Percentiles rank a stretch among this genome's conserved stretches.
These are phyloP conservation scores for Megaceryle torquata DNA, from an alignment of 2,113 vertebrate species.

Conservation along the genomic window DNA sequence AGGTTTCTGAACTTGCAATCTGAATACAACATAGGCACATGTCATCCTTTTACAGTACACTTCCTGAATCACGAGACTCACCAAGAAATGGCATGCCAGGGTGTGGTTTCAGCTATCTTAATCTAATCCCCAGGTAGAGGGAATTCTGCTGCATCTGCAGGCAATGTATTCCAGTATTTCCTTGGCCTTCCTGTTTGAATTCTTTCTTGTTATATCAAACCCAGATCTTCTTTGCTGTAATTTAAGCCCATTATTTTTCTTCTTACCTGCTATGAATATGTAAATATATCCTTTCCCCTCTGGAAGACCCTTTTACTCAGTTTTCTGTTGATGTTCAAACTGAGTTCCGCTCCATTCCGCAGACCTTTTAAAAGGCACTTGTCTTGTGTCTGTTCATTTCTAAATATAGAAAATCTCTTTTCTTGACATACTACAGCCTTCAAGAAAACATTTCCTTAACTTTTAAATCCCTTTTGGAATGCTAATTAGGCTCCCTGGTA, in stretches of 20 bases:
- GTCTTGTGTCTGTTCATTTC: neutral
- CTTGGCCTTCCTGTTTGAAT: neutral
- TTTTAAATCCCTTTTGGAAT: neutral
- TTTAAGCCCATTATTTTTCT: neutral
- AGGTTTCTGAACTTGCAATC: neutral
- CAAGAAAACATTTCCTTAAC: neutral
- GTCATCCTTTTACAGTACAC: neutral
- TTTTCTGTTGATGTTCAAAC: neutral
- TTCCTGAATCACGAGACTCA: neutral
- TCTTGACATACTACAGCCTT: neutral
- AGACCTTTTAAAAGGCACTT: neutral
- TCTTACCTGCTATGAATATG: neutral
- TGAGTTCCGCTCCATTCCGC: neutral
- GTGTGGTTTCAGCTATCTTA: neutral
- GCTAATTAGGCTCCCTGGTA: neutral
- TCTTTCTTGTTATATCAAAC: neutral
- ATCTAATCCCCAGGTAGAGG: neutral
- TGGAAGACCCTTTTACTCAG: neutral
- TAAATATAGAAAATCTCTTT: neutral
- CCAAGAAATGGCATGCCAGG: neutral
- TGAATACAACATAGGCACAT: neutral
- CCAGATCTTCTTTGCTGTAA: neutral
- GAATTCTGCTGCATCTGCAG: neutral
- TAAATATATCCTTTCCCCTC: neutral
- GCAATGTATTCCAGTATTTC: neutral